Percentiles rank a stretch among this genome's conserved stretches.
phyloP scores from a whole-genome alignment of 2,888 invertebrate genomes.

The Cantharis lateralis region DNA sequence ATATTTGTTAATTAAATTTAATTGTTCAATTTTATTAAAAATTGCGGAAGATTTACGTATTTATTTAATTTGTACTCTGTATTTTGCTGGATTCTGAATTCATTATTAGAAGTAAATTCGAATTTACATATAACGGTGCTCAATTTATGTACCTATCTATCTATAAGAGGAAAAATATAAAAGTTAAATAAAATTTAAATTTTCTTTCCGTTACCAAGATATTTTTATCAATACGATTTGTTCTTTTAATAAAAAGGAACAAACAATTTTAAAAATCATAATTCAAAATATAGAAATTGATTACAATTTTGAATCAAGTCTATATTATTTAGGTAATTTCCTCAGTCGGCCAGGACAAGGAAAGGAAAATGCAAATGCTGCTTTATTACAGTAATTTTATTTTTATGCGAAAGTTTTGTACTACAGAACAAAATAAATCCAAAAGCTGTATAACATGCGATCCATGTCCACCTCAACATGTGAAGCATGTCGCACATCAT shows the following conservation, averaged over 20 bases:
- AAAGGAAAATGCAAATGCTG: too few relatives aligned
- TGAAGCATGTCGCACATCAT: too few relatives aligned
- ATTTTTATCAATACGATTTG: not conserved
- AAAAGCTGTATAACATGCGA: too few relatives aligned
- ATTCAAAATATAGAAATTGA: too few relatives aligned
- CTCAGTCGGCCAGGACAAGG: too few relatives aligned
- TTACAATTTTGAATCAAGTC: too few relatives aligned
- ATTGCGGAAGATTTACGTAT: not conserved
- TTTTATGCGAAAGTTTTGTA: too few relatives aligned
- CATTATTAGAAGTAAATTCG: not conserved
- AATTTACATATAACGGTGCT: not conserved
- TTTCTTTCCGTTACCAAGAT: not conserved
- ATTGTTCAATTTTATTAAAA: not conserved
- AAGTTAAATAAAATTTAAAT: not conserved
- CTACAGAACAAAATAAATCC: too few relatives aligned
- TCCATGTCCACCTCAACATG: too few relatives aligned
- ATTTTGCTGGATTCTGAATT: not conserved
- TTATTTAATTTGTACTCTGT: not conserved
- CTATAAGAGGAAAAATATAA: not conserved
- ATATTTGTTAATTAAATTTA: not conserved
- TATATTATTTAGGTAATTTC: too few relatives aligned
- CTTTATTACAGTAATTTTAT: too few relatives aligned
- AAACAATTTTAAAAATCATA: not conserved
- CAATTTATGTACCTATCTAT: not conserved
- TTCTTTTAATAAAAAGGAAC: not conserved